Evolutionary conservation across 2,888 invertebrate genomes (phyloP).

Genomic region (Doris montereyensis): DNA sequence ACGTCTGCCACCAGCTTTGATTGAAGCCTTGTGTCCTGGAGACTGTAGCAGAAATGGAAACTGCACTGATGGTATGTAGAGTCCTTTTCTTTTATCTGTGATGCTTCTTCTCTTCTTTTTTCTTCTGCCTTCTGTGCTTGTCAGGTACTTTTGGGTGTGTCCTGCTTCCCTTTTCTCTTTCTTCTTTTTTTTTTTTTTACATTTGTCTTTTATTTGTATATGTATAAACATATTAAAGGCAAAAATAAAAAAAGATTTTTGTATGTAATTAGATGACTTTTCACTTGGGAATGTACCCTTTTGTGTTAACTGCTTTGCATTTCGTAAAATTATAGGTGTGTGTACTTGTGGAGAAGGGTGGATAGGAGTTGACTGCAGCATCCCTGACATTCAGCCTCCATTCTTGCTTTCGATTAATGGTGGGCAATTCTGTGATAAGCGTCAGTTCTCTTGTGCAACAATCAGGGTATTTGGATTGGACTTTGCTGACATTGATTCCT

Average conservation of each 20-base stretch:
- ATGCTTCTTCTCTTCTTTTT: no score
- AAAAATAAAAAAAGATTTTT: no score
- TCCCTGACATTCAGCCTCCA: conserved; percentile 47
- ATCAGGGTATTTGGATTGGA: conserved; percentile 47
- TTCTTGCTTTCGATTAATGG: conserved; percentile 33
- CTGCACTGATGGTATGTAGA: conserved; percentile 51
- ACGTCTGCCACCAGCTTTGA: conserved; percentile 40
- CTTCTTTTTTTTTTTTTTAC: no score
- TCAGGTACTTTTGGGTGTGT: no score
- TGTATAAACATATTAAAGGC: no score
- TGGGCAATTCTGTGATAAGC: conserved; percentile 45
- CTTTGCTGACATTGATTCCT: conserved; percentile 46
- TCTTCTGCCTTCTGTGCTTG: no score
- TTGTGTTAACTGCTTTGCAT: no score
- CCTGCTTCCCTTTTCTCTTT: no score
- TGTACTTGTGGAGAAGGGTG: conserved; percentile 53
- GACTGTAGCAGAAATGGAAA: conserved; percentile 53
- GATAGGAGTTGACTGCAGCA: conserved; percentile 50
- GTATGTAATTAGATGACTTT: no score
- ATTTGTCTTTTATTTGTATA: no score
- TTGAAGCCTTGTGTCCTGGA: conserved; percentile 49
- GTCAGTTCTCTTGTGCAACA: conserved; percentile 36
- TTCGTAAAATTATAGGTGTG: no score
- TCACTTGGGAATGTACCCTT: no score
- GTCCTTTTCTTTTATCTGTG: background rate